phyloP scores from a whole-genome alignment of 2,113 vertebrate species.

The zebrafish (Danio rerio) region DNA sequence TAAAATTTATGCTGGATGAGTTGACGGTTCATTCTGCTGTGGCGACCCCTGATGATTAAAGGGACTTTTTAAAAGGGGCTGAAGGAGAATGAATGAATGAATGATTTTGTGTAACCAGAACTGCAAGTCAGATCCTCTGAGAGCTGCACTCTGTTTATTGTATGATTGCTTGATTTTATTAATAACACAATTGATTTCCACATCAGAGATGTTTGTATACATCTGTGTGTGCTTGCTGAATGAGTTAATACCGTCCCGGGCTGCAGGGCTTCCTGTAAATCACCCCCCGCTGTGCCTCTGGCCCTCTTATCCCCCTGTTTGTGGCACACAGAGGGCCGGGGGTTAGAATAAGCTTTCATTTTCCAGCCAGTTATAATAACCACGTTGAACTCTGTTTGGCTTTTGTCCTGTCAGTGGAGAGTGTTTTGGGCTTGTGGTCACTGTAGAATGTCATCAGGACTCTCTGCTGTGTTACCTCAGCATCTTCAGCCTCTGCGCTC shows the following conservation, averaged over 20 bases:
- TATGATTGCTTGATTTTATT: background rate
- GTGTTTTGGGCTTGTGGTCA: slow-evolving; percentile 26
- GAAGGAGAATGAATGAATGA: no score
- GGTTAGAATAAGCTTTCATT: background rate
- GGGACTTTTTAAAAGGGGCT: no score
- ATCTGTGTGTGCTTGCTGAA: background rate
- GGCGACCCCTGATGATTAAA: no score
- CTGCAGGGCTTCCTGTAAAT: slow-evolving; percentile 14
- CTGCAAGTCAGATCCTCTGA: no score
- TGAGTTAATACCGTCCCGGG: background rate
- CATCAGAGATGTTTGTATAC: background rate
- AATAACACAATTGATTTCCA: background rate
- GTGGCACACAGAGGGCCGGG: background rate
- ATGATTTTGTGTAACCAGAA: no score
- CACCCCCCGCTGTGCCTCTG: slow-evolving; percentile 15
- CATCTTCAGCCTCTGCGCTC: slow-evolving; percentile 44
- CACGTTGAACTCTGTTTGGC: slow-evolving; percentile 11
- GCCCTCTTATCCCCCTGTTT: background rate
- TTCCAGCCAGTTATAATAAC: background rate
- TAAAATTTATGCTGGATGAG: no score
- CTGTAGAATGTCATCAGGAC: background rate
- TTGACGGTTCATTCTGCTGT: no score
- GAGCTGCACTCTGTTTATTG: no score
- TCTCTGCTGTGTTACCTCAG: background rate
- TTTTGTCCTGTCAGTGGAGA: background rate